Evolutionary conservation across 2,797 vertebrate genomes (phyloP).

Genomic region (Hippoglossus hippoglossus): DNA sequence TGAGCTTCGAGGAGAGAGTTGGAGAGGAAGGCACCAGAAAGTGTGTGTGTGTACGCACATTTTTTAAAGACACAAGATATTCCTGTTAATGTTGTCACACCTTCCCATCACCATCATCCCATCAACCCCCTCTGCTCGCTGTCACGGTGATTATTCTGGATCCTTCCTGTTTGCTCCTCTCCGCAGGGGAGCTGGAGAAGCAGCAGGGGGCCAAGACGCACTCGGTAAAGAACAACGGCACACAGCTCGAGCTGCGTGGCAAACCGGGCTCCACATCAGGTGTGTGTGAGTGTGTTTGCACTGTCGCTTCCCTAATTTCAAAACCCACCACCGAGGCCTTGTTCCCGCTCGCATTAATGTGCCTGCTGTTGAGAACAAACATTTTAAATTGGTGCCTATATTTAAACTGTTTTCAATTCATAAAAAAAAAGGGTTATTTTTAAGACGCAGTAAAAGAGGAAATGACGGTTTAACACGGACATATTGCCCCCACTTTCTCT

Average conservation of each 20-base stretch:
- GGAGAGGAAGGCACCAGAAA: conserved; percentile 8
- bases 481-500: conserved; percentile 35
- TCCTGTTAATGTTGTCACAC: conserved; percentile 21
- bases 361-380: neutral
- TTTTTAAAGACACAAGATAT: conserved; percentile 12
- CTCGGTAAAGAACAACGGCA: conserved; percentile 89
- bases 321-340: conserved; percentile 31
- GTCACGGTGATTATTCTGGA: conserved; percentile 35
- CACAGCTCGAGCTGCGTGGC: conserved; percentile 90
- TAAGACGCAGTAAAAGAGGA: neutral
- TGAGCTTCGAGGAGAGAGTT: conserved; percentile 27
- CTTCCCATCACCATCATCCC: conserved; percentile 15
- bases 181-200: conserved; percentile 95
- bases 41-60: neutral
- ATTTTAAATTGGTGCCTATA: neutral
- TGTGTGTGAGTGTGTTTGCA: conserved; percentile 47
- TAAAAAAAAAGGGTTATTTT: neutral
- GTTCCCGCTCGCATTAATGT: neutral
- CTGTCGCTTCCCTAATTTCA: conserved; percentile 25
- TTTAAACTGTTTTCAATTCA: neutral
- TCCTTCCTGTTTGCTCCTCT: conserved; percentile 43
- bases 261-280: conserved; percentile 86
- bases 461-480: conserved; percentile 8
- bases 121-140: conserved; percentile 9
- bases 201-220: conserved; percentile 93